phyloP scores from a whole-genome alignment of 2,888 invertebrate genomes.

The Drosophila meridionalis region DNA sequence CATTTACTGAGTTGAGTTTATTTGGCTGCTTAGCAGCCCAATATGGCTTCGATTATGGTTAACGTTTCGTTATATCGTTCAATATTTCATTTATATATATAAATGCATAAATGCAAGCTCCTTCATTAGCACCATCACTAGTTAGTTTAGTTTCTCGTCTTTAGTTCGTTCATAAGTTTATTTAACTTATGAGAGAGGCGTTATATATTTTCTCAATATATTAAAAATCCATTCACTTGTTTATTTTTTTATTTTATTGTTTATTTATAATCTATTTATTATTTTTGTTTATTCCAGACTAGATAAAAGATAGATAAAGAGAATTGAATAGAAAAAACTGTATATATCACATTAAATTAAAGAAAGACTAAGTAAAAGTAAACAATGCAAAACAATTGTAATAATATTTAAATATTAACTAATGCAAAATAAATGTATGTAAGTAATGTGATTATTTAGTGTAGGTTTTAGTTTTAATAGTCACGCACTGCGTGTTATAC shows the following conservation, averaged over 20 bases:
- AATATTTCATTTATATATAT: slow-evolving; percentile 13
- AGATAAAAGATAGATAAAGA: no score
- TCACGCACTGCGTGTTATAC: background rate
- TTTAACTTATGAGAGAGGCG: no score
- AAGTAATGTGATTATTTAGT: slow-evolving; percentile 13
- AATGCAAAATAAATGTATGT: background rate
- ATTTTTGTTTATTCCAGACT: no score
- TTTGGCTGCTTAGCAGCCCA: slow-evolving; percentile 15
- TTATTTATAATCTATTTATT: no score
- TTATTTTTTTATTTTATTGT: no score
- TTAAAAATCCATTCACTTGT: no score
- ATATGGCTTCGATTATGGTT: slow-evolving; percentile 36
- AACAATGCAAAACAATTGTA: no score
- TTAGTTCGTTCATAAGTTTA: no score
- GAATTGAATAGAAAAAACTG: no score
- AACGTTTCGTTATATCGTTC: slow-evolving; percentile 31
- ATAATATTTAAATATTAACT: background rate
- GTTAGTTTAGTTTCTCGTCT: background rate
- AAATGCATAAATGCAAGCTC: slow-evolving; percentile 9
- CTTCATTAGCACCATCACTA: background rate
- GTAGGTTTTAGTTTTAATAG: slow-evolving; percentile 6
- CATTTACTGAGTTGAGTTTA: slow-evolving; percentile 25
- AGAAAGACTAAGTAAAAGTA: no score
- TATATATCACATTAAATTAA: no score
- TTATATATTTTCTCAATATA: no score